phyloP scores from a whole-genome alignment of 2,797 vertebrate genomes.

The Pseudopleuronectes americanus region DNA sequence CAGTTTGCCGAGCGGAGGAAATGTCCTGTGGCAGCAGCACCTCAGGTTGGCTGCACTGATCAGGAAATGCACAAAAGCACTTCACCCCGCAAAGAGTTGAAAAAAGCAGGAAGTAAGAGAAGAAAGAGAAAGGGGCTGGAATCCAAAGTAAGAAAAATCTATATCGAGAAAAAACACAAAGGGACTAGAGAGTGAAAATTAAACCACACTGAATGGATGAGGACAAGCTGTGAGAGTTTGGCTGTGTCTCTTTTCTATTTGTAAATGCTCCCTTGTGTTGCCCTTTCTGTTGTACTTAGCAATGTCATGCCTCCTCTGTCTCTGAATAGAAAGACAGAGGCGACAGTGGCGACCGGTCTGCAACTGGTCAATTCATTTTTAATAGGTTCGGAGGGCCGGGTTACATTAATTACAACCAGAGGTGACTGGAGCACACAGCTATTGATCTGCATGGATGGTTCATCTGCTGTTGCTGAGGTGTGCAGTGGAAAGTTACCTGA shows the following conservation, averaged over 20 bases:
- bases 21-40: constrained; percentile 59
- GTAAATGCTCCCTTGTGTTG: constrained; percentile 11
- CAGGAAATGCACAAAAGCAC: constrained; percentile 33
- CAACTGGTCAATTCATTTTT: constrained; percentile 63
- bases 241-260: not conserved
- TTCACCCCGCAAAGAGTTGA: constrained; percentile 19
- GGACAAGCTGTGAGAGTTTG: constrained; percentile 17
- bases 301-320: constrained; percentile 32
- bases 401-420: constrained; percentile 63
- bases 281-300: constrained; percentile 16
- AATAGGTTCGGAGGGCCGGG: constrained; percentile 57
- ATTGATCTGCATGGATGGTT: constrained; percentile 57
- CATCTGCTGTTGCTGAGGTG: constrained; percentile 40
- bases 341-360: constrained; percentile 27
- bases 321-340: constrained; percentile 37
- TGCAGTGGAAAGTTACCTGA: constrained; percentile 25
- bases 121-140: constrained; percentile 5
- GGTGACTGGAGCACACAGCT: constrained; percentile 57
- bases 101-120: constrained; percentile 13
- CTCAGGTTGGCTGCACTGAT: constrained; percentile 44
- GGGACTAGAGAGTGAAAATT: constrained; percentile 40
- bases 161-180: constrained; percentile 47
- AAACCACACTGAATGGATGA: constrained; percentile 43
- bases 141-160: constrained; percentile 56
- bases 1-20: constrained; percentile 31